These are phyloP conservation scores for Malurus splendens DNA, from an alignment of 2,797 vertebrate species.

Conservation along the genomic window DNA sequence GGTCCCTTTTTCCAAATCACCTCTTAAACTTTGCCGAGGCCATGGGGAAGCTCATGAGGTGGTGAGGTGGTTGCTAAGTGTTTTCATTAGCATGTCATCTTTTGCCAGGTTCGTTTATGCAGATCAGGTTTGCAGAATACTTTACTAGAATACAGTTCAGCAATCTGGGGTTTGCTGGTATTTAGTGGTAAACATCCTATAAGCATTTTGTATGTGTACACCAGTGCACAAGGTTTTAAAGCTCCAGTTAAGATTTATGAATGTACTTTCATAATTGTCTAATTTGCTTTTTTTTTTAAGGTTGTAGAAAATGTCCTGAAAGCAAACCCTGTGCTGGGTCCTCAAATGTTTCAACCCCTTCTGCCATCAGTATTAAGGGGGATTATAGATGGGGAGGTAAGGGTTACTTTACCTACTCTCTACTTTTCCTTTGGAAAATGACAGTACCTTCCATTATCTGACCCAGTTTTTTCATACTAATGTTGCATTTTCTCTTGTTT, in stretches of 20 bases:
- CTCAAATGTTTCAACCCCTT: slow-evolving; percentile 91
- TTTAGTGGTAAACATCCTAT: neutral
- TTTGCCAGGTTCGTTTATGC: neutral
- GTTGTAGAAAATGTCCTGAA: slow-evolving; percentile 94
- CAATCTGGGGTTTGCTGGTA: neutral
- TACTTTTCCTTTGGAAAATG: neutral
- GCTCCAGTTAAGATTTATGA: neutral
- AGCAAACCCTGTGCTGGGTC: slow-evolving; percentile 86
- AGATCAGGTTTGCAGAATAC: neutral
- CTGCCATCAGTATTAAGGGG: slow-evolving; percentile 87
- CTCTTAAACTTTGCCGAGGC: neutral
- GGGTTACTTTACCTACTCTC: slow-evolving; percentile 13
- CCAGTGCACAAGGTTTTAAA: neutral
- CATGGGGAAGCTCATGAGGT: neutral
- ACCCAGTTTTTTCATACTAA: neutral
- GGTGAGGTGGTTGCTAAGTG: neutral
- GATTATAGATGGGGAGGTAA: slow-evolving; percentile 92
- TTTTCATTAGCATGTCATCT: neutral
- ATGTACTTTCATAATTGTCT: neutral
- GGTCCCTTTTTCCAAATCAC: neutral
- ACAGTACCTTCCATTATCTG: neutral
- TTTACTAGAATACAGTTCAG: neutral
- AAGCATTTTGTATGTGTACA: neutral
- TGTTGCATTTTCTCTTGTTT: neutral
- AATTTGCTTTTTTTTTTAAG: slow-evolving; percentile 69